Percentiles rank a stretch among this genome's conserved stretches.
These are phyloP conservation scores for Scaptodrosophila lebanonensis DNA, from an alignment of 1,140 invertebrate species.

Conservation along the genomic window DNA sequence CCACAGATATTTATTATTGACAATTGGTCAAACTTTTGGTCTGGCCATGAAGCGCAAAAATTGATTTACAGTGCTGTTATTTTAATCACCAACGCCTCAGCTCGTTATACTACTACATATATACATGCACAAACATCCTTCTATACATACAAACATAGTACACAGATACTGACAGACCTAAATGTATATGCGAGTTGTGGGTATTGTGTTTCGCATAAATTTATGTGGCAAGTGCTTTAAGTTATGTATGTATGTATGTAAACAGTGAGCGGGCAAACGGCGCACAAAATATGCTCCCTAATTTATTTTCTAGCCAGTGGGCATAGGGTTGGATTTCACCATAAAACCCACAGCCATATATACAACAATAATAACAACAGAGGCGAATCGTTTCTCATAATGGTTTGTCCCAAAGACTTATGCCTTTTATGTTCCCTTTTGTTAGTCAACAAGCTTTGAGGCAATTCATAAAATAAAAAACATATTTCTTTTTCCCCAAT, in stretches of 20 bases:
- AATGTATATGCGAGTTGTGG: too few species aligned
- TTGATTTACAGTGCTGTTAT: constrained; percentile 55
- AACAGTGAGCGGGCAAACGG: not conserved
- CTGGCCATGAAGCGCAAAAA: constrained; percentile 48
- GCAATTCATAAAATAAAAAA: constrained; percentile 20
- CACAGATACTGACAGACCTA: too few species aligned
- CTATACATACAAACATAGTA: too few species aligned
- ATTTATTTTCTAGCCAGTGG: constrained; percentile 27
- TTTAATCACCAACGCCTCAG: constrained; percentile 43
- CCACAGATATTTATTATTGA: constrained; percentile 65
- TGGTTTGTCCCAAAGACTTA: constrained; percentile 14
- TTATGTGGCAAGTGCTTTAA: not conserved
- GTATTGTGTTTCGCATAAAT: constrained; percentile 3
- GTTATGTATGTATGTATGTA: not conserved
- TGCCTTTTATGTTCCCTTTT: too few species aligned
- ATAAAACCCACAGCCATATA: not conserved
- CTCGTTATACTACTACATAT: not conserved
- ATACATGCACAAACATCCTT: too few species aligned
- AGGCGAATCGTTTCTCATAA: constrained; percentile 5
- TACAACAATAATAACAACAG: constrained; percentile 6
- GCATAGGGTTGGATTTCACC: not conserved
- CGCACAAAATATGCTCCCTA: constrained; percentile 14
- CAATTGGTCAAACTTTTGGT: constrained; percentile 56
- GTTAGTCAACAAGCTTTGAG: too few species aligned
- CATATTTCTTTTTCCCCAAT: not conserved